Evolutionary conservation across 2,888 invertebrate genomes (phyloP), one percentile per base, ranked within the genome.

Genomic region (Xylota sylvarum): DNA sequence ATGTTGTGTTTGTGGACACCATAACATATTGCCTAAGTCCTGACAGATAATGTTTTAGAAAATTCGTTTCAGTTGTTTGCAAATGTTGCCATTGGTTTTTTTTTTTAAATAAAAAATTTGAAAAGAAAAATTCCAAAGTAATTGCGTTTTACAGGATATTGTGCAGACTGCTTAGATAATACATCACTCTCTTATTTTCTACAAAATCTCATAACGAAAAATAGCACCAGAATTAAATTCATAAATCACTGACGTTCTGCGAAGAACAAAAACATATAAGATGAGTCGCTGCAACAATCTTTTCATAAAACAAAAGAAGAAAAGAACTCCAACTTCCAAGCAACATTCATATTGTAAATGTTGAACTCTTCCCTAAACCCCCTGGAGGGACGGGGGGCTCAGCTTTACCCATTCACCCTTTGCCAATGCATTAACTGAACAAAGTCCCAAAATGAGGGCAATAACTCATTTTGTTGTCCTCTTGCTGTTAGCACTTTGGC

Each of bases 381-480:
- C 17, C 46, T 23, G 9, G 55, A 35, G 35, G 56, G 37, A 17
- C 40, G 55, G 43, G 35, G 56, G 37, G 30, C 40, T 12, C 43
- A 37, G 35, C 35, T 50, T 32, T 56, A 37, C 43, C 43, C 67
- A 19, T 56, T 65, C 32, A 55, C 70, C 46, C 70, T 52, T 35
- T 62, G 60, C 46, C 77, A 86, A 86, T 86, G 77, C 81, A 86
- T 86, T 86, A 86, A 86, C 86, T 81, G 86, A 81, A 67, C 76
- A 73, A 81, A 81, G 58, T 81, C 77, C 77, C 62, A 81, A 85
- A 86, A 86, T 86, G 81, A 81, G 86, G 73, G 81, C 73, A 77
- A 86, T 86, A 86, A 86, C 72, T 86, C 86, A 86, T 81, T 81
- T 86, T 72, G 81, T 86, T 86, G 81, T 81, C 72, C 81, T 80